Conservation (phyloP, 2,888 invertebrate species). For the Melanargia galathea region DNA sequence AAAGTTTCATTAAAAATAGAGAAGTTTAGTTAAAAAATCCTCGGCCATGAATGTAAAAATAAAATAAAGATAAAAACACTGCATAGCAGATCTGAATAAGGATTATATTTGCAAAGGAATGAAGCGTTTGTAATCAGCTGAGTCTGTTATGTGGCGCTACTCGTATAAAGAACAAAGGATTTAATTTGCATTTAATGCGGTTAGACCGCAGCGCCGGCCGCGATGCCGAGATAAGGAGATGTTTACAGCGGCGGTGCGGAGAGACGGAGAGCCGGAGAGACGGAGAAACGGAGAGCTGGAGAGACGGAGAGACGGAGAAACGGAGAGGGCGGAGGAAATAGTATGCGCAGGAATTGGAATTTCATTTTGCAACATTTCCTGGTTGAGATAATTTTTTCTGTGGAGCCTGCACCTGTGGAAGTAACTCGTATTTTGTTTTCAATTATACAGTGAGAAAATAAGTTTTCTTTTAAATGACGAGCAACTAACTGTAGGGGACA, state of each 20-base stretch:
- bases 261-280: neutral
- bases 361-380: neutral
- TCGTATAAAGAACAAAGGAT: neutral
- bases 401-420: neutral
- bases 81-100: neutral
- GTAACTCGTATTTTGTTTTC: no score
- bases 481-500: no score
- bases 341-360: neutral
- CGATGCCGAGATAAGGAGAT: neutral
- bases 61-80: neutral
- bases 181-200: slow-evolving; percentile 7
- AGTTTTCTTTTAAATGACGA: no score
- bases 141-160: neutral
- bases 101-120: neutral
- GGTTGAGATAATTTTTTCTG: neutral
- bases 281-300: neutral
- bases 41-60: no score
- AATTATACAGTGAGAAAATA: no score
- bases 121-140: neutral
- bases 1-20: no score
- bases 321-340: neutral
- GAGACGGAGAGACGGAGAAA: neutral
- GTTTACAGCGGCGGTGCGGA: neutral
- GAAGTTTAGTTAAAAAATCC: no score
- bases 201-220: neutral